Evolutionary conservation across 2,113 vertebrate genomes (phyloP).

Genomic region (Nesospiza acunhae): DNA sequence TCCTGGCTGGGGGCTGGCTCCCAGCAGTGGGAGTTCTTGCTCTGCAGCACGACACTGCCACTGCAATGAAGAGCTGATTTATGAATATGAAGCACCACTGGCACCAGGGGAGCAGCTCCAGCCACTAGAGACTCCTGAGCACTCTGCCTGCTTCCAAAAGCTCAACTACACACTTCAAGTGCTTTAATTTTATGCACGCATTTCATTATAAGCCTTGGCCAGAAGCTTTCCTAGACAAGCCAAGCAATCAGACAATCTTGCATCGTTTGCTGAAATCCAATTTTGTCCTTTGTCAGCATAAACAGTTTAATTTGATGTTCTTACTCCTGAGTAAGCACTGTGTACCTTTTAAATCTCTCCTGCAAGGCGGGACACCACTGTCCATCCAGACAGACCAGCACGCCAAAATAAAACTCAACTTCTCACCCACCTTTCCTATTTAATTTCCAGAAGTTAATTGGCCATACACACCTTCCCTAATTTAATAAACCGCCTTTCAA

Average conservation of each 20-base stretch:
- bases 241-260: conserved; percentile 90
- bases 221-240: conserved; percentile 82
- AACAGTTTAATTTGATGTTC: conserved; percentile 95
- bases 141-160: conserved; percentile 22
- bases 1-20: conserved; percentile 68
- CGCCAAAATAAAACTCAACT: background rate
- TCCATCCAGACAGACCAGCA: conserved; percentile 69
- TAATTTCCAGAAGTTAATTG: background rate
- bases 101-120: conserved; percentile 57
- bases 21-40: conserved; percentile 58
- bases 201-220: conserved; percentile 87
- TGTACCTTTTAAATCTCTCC: conserved; percentile 79
- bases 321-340: conserved; percentile 95
- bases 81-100: conserved; percentile 73
- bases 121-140: conserved; percentile 77
- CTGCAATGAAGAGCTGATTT: conserved; percentile 75
- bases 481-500: background rate
- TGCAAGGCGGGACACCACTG: conserved; percentile 75
- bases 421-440: background rate
- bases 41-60: conserved; percentile 67
- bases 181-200: conserved; percentile 88
- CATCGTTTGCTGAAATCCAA: conserved; percentile 89
- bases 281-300: conserved; percentile 98
- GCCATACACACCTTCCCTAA: background rate
- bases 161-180: conserved; percentile 57